Percentiles rank a stretch among this genome's conserved stretches.
Conservation (phyloP, 2,797 vertebrate species). For the Spheniscus humboldti region DNA sequence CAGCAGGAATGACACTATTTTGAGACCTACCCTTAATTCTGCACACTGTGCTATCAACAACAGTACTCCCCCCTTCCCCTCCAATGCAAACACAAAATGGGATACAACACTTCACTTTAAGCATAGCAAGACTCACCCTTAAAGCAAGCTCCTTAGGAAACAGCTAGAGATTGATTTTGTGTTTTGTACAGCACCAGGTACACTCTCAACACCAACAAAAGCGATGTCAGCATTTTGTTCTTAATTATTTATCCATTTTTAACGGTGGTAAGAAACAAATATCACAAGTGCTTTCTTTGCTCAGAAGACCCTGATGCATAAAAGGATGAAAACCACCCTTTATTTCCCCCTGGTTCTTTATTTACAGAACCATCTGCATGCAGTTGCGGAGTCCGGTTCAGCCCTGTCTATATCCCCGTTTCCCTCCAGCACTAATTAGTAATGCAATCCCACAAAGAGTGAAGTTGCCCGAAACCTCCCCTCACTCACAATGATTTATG, state of each 20-base stretch:
- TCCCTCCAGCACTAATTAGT: constrained; percentile 82
- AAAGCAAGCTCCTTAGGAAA: background rate
- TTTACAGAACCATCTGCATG: constrained; percentile 20
- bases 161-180: background rate
- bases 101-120: accelerated
- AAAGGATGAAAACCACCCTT: background rate
- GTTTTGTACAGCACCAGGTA: background rate
- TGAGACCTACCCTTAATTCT: accelerated
- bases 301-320: background rate
- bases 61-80: background rate
- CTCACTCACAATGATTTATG: constrained; percentile 93
- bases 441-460: constrained; percentile 84
- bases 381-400: constrained; percentile 41
- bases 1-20: accelerated
- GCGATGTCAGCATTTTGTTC: background rate
- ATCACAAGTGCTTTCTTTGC: background rate
- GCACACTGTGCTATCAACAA: accelerated
- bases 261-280: background rate
- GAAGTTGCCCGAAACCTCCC: constrained; percentile 76
- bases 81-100: background rate
- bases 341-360: background rate
- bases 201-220: background rate
- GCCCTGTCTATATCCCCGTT: constrained; percentile 29
- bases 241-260: background rate
- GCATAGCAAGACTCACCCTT: background rate